Evolutionary conservation across 2,888 invertebrate species (phyloP).

Genomic region (Atethmia centrago): DNA sequence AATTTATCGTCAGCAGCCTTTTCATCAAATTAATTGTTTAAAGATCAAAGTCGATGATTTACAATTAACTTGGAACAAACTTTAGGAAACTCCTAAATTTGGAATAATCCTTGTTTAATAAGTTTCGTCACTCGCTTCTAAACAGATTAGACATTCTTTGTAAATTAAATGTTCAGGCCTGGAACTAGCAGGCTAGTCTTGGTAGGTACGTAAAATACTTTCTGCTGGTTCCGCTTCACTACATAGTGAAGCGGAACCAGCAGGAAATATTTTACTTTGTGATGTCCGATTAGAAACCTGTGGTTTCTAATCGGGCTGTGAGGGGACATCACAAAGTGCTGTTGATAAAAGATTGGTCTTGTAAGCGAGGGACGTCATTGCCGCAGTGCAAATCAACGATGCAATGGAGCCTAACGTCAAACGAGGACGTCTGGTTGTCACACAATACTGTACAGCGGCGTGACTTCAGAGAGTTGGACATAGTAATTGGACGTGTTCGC

Average conservation of each 20-base stretch:
- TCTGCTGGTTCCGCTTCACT: background rate
- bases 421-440: conserved; percentile 34
- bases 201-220: conserved; percentile 25
- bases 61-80: conserved; percentile 65
- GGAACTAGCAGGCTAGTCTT: conserved; percentile 27
- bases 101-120: conserved; percentile 62
- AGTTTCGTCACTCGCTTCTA: conserved; percentile 63
- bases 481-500: conserved; percentile 53
- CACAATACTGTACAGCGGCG: conserved; percentile 34
- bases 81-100: conserved; percentile 63
- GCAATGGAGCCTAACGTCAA: conserved; percentile 49
- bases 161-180: conserved; percentile 49
- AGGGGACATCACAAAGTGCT: conserved; percentile 29
- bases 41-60: conserved; percentile 67
- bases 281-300: too few species aligned
- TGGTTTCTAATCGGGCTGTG: conserved; percentile 29
- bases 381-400: conserved; percentile 32
- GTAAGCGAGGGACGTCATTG: conserved; percentile 18
- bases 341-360: conserved; percentile 43
- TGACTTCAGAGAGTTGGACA: conserved; percentile 42
- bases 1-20: conserved; percentile 47
- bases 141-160: conserved; percentile 67
- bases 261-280: too few species aligned
- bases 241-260: too few species aligned
- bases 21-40: conserved; percentile 61